Percentiles rank a stretch among this genome's conserved stretches.
These are phyloP conservation scores for Sylvia atricapilla DNA, from an alignment of 2,113 vertebrate genomes.

Conservation along the genomic window DNA sequence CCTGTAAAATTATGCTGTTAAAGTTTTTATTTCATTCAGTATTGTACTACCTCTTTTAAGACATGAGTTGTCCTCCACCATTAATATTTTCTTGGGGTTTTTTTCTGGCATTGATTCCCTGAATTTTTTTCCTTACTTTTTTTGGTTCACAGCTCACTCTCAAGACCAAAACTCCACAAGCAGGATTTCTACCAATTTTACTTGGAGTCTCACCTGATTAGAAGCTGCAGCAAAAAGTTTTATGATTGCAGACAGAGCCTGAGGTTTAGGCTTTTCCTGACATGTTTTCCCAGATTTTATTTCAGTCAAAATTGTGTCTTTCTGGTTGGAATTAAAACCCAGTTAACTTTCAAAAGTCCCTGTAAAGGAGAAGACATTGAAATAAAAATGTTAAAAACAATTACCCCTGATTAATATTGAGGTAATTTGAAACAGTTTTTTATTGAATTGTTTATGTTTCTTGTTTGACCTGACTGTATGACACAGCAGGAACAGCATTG, in stretches of 20 bases:
- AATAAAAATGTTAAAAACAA: background rate
- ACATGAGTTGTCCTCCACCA: background rate
- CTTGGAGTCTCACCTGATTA: background rate
- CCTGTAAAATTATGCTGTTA: background rate
- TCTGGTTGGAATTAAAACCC: background rate
- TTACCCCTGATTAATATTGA: background rate
- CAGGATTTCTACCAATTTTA: background rate
- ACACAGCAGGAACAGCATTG: background rate
- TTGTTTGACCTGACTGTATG: background rate
- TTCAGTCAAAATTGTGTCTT: background rate
- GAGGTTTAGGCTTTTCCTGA: background rate
- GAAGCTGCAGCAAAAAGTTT: background rate
- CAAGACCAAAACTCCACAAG: background rate
- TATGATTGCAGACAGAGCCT: fast-evolving
- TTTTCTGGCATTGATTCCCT: background rate
- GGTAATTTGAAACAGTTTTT: background rate
- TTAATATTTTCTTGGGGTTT: background rate
- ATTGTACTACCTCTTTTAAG: background rate
- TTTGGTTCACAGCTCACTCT: background rate
- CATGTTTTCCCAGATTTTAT: background rate
- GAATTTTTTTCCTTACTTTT: background rate
- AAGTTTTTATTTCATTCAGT: background rate
- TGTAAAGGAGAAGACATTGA: background rate
- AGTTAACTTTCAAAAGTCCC: background rate
- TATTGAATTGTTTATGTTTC: background rate